Evolutionary conservation across 2,113 vertebrate genomes (phyloP), one percentile per base, ranked within the genome.

Genomic region (Anguilla rostrata): DNA sequence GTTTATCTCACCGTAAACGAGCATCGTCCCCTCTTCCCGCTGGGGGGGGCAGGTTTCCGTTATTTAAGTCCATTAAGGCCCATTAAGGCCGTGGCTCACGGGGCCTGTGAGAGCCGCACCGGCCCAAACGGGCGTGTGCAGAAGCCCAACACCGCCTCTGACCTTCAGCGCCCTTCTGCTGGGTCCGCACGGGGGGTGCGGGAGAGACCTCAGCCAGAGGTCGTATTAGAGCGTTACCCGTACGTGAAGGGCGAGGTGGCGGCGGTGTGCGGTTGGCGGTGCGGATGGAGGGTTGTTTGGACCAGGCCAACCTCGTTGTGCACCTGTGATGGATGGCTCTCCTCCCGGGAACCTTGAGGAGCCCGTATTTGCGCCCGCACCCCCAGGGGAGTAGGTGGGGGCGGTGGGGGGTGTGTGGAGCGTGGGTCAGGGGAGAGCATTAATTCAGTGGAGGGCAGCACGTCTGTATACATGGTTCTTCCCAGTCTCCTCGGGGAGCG

Each of bases 261-360:
- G 34, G 34, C 34, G 1, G 26, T n/a, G 75, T n/a, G 75, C 20
- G 20, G 75, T 7, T 75, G 26, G 75, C 26, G 0, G n/a, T 14
- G 46, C n/a, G 15, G 15, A 56, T 56, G 53, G 15, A 2, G 22
- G 6, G 14, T 8, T 8, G n/a, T 5, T 34, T 12, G n/a, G 26
- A 20, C 71, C 22, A 34, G 71, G 71, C 16, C 4, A 71, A 9
- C 6, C 22, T n/a, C 63, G 26, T 20, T 20, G 26, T 14, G 5
- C 46, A 18, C 5, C 79, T 71, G 18, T 92, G 90, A 93, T 94
- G 86, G 91, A 91, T 91, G 81, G 85, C 78, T 90, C 86, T 89
- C 89, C 89, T 85, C 85, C 53, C 56, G 87, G 87, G 90, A 53
- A 92, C 91, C 91, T 92, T 94, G 90, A 90, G 81, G 85, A 78